Evolutionary conservation across 2,888 invertebrate genomes (phyloP).

Genomic region (Ellobium chinense): DNA sequence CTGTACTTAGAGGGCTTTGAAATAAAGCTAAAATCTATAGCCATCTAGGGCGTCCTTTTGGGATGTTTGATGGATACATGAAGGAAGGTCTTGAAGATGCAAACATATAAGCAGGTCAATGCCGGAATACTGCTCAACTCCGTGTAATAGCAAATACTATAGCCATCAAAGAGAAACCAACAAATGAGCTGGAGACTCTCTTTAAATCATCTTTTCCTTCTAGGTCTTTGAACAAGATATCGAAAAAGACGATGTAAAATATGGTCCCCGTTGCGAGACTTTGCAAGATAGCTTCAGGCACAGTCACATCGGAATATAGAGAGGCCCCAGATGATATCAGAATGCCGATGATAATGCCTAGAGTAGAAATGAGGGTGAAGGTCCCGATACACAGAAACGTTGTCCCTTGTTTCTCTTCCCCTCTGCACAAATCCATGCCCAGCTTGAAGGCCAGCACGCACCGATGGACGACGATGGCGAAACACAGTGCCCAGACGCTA

Average conservation of each 20-base stretch:
- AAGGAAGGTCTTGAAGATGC: not conserved
- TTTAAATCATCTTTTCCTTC: slow-evolving; percentile 70
- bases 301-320: slow-evolving; percentile 67
- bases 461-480: slow-evolving; percentile 68
- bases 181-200: slow-evolving; percentile 70
- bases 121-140: slow-evolving; percentile 35
- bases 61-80: not conserved
- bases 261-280: slow-evolving; percentile 71
- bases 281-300: slow-evolving; percentile 72
- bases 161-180: slow-evolving; percentile 72
- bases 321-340: slow-evolving; percentile 70
- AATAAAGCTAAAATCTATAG: not conserved
- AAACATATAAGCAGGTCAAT: not conserved
- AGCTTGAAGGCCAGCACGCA: slow-evolving; percentile 71
- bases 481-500: slow-evolving; percentile 71
- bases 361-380: slow-evolving; percentile 67
- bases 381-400: slow-evolving; percentile 67
- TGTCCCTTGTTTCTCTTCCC: slow-evolving; percentile 67
- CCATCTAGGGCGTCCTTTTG: not conserved
- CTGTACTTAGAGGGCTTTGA: not conserved
- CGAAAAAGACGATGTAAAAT: slow-evolving; percentile 72
- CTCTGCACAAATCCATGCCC: slow-evolving; percentile 67
- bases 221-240: slow-evolving; percentile 71
- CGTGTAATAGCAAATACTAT: slow-evolving; percentile 63
- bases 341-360: slow-evolving; percentile 69